A percentile compares a stretch with the other conserved stretches of the same genome.
Conservation (phyloP, 1,140 invertebrate species). For the Phenacoccus solenopsis region DNA sequence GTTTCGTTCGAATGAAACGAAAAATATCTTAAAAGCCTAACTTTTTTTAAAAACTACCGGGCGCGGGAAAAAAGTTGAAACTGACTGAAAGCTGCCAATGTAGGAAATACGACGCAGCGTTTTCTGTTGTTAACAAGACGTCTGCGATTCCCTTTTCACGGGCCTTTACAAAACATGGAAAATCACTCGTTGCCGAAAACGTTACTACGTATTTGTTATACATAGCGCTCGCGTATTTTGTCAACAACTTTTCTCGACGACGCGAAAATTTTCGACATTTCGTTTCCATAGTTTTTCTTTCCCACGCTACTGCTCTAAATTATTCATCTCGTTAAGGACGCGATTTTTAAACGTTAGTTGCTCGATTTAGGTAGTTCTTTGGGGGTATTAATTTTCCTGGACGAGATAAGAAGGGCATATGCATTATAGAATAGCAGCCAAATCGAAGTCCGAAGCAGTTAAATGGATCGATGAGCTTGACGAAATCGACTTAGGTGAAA, state of each 20-base stretch:
- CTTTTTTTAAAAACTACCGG: neutral
- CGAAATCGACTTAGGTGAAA: too few relatives aligned
- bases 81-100: conserved; percentile 16
- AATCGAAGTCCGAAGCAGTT: too few relatives aligned
- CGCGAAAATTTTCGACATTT: conserved; percentile 4
- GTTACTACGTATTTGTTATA: conserved; percentile 14
- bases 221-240: conserved; percentile 9
- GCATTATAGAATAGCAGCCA: too few relatives aligned
- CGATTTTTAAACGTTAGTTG: too few relatives aligned
- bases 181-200: conserved; percentile 16
- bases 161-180: conserved; percentile 15
- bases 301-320: neutral
- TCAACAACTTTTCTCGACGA: conserved; percentile 11
- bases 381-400: too few relatives aligned
- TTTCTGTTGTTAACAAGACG: conserved; percentile 13
- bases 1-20: neutral
- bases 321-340: neutral
- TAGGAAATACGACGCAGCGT: conserved; percentile 3
- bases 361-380: too few relatives aligned
- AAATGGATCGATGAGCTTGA: too few relatives aligned
- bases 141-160: conserved; percentile 13
- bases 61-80: neutral
- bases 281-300: conserved; percentile 10
- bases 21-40: conserved; percentile 12
- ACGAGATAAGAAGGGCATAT: too few relatives aligned